phyloP scores from a whole-genome alignment of 2,113 vertebrate genomes.

The Rhabdornis inornatus region DNA sequence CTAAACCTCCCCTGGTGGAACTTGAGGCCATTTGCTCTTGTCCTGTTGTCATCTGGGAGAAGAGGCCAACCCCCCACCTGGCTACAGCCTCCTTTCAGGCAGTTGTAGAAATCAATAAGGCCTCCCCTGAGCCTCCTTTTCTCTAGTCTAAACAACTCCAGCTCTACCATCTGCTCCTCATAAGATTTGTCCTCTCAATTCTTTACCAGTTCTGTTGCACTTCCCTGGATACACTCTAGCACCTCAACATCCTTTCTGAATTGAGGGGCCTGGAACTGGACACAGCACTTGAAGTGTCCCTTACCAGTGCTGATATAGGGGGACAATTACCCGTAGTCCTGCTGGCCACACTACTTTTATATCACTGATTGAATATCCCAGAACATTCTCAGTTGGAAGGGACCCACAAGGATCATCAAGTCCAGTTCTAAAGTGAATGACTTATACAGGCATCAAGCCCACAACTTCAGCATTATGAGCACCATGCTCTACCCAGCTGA shows the following conservation, averaged over 20 bases:
- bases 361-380: neutral
- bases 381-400: neutral
- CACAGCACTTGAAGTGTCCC: neutral
- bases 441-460: neutral
- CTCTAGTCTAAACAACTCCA: neutral
- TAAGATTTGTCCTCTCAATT: neutral
- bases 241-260: neutral
- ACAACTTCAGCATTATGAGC: neutral
- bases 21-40: neutral
- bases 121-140: neutral
- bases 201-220: neutral
- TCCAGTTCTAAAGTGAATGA: neutral
- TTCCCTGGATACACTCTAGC: neutral
- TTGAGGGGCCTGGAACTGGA: neutral
- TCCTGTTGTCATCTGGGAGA: neutral
- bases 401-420: neutral
- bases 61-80: neutral
- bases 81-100: neutral
- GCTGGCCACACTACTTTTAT: neutral
- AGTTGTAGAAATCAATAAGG: neutral
- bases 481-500: neutral
- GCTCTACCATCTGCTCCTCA: neutral
- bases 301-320: rapidly evolving
- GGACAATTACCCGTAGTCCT: neutral
- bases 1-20: neutral